phyloP scores from a whole-genome alignment of 2,113 vertebrate species.

The Hypomesus transpacificus region DNA sequence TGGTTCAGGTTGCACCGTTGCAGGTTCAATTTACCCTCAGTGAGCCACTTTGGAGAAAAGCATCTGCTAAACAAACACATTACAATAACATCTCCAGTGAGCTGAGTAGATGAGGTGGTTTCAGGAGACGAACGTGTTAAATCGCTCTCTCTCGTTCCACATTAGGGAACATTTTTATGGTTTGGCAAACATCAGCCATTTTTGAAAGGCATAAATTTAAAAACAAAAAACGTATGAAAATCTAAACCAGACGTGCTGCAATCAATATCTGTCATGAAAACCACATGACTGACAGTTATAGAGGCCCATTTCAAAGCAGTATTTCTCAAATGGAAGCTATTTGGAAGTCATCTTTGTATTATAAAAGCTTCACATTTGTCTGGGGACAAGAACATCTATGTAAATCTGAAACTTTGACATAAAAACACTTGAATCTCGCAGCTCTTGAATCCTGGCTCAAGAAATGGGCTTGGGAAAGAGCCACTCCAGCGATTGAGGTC shows the following conservation, averaged over 20 bases:
- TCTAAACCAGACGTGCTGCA: conserved; percentile 43
- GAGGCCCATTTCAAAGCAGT: not conserved
- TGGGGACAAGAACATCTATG: not conserved
- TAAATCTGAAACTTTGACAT: too few species aligned
- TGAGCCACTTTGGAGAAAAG: too few species aligned
- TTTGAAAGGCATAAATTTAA: not conserved
- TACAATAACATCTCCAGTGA: too few species aligned
- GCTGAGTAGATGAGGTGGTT: too few species aligned
- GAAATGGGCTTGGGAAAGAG: too few species aligned
- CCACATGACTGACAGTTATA: conserved; percentile 9
- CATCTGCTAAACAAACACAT: too few species aligned
- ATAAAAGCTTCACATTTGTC: not conserved
- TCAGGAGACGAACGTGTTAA: not conserved
- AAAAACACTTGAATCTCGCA: too few species aligned
- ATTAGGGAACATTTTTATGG: conserved; percentile 35
- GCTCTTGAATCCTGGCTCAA: too few species aligned
- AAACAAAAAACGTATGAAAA: conserved; percentile 35
- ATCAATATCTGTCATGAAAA: conserved; percentile 24
- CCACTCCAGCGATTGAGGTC: not conserved
- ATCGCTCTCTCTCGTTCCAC: not conserved
- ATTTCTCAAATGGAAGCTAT: not conserved
- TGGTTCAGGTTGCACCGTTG: too few species aligned
- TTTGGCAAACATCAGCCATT: conserved; percentile 40
- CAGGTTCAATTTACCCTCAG: too few species aligned
- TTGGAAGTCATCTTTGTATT: not conserved